A percentile compares a stretch with the other conserved stretches of the same genome.
These are phyloP conservation scores for Ashinkailepas kermadecensis DNA, from an alignment of 2,888 invertebrate species.

Conservation along the genomic window DNA sequence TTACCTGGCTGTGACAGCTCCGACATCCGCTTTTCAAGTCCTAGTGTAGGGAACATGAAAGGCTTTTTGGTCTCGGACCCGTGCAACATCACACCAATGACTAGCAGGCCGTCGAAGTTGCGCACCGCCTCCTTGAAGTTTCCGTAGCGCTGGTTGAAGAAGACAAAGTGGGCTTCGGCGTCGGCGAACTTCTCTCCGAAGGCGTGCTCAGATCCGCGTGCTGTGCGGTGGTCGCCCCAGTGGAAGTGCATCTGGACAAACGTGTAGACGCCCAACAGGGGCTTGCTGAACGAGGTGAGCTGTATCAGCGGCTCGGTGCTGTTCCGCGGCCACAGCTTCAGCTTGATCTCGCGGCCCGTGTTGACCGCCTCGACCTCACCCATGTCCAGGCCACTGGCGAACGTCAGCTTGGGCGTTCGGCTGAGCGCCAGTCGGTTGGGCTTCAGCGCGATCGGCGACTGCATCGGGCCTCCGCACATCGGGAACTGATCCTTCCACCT, in stretches of 20 bases:
- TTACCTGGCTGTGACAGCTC: neutral
- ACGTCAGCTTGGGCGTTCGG: neutral
- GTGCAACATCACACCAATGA: neutral
- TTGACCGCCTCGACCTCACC: neutral
- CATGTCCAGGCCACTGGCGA: neutral
- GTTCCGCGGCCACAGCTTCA: neutral
- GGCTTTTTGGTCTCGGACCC: neutral
- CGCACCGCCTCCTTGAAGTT: neutral
- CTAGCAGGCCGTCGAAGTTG: neutral
- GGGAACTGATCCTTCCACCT: neutral
- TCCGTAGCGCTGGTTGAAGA: conserved; percentile 1
- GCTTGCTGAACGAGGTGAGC: neutral
- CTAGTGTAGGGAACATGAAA: neutral
- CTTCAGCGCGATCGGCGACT: neutral
- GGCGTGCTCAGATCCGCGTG: conserved; percentile 20
- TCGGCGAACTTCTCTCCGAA: neutral
- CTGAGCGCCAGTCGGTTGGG: neutral
- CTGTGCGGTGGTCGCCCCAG: neutral
- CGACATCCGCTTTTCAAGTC: neutral
- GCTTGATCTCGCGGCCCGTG: neutral
- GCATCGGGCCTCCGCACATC: conserved; percentile 6
- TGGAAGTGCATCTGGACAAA: conserved; percentile 20
- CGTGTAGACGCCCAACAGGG: neutral
- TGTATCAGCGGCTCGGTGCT: neutral
- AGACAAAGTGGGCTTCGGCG: conserved; percentile 17